phyloP scores from a whole-genome alignment of 2,797 vertebrate species.

The Phoxinus dragarum region DNA sequence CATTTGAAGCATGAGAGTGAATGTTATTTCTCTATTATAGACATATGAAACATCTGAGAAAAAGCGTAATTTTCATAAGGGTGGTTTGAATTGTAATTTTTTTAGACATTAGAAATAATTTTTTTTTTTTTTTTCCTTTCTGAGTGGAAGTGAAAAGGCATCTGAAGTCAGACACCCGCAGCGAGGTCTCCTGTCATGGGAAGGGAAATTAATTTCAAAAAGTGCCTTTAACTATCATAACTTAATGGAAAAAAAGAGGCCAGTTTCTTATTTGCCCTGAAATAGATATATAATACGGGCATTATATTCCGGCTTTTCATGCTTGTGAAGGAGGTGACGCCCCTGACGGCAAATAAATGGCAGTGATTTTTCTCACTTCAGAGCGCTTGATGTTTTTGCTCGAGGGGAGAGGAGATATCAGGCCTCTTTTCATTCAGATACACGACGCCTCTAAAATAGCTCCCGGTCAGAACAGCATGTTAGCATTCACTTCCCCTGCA shows the following conservation, averaged over 20 bases:
- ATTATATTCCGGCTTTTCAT: conserved; percentile 67
- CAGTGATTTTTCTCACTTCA: conserved; percentile 61
- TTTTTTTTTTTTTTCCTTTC: neutral
- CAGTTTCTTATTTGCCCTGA: conserved; percentile 33
- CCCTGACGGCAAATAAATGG: conserved; percentile 66
- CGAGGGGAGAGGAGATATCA: conserved; percentile 59
- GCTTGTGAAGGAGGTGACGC: conserved; percentile 58
- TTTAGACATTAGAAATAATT: neutral
- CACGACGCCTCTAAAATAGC: conserved; percentile 55
- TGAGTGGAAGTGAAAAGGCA: neutral
- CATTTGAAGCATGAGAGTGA: too few species aligned
- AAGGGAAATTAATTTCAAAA: conserved; percentile 26
- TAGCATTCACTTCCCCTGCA: conserved; percentile 49
- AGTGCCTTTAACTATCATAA: conserved; percentile 33
- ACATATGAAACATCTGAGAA: too few species aligned
- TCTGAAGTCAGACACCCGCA: neutral
- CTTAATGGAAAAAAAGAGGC: neutral
- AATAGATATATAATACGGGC: conserved; percentile 43
- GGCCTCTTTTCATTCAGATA: conserved; percentile 60
- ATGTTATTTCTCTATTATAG: too few species aligned
- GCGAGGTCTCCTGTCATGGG: neutral
- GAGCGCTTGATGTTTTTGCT: conserved; percentile 62
- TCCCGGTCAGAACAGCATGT: conserved; percentile 54
- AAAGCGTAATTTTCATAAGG: too few species aligned
- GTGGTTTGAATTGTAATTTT: neutral